A percentile compares a stretch with the other conserved stretches of the same genome.
Conservation (phyloP, 2,888 invertebrate species). For the Drosophila mimetica region DNA sequence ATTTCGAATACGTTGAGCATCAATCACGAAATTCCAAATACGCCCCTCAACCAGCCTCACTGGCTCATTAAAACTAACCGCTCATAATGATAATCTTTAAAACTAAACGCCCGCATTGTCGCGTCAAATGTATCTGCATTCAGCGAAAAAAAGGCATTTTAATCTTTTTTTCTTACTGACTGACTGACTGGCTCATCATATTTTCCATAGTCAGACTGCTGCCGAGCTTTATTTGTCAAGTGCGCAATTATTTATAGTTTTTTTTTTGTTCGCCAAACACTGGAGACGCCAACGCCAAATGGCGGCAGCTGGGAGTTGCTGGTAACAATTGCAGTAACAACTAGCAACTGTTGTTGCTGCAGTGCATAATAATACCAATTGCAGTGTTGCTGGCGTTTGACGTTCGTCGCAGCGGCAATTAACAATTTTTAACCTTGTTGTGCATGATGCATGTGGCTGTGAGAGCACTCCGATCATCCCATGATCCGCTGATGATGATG, state of each 20-base stretch:
- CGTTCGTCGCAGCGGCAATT: constrained; percentile 35
- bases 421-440: constrained; percentile 59
- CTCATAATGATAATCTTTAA: constrained; percentile 54
- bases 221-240: constrained; percentile 60
- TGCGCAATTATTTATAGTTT: constrained; percentile 74
- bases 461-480: constrained; percentile 14
- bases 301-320: constrained; percentile 26
- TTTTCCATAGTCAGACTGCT: constrained; percentile 13
- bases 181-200: constrained; percentile 21
- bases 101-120: constrained; percentile 49
- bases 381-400: constrained; percentile 15
- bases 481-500: constrained; percentile 16
- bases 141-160: constrained; percentile 3
- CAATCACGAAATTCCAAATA: constrained; percentile 48
- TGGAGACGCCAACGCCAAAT: constrained; percentile 42
- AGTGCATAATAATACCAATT: constrained; percentile 50
- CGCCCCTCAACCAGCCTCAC: constrained; percentile 37
- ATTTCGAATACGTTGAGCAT: constrained; percentile 25
- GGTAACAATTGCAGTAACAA: constrained; percentile 9
- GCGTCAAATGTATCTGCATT: constrained; percentile 30
- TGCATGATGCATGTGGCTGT: constrained; percentile 51
- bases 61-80: constrained; percentile 35
- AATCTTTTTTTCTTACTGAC: constrained; percentile 3
- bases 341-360: constrained; percentile 16
- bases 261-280: constrained; percentile 58